Conservation (phyloP, 2,797 vertebrate genomes). For the Myiotriccus ornatus region DNA sequence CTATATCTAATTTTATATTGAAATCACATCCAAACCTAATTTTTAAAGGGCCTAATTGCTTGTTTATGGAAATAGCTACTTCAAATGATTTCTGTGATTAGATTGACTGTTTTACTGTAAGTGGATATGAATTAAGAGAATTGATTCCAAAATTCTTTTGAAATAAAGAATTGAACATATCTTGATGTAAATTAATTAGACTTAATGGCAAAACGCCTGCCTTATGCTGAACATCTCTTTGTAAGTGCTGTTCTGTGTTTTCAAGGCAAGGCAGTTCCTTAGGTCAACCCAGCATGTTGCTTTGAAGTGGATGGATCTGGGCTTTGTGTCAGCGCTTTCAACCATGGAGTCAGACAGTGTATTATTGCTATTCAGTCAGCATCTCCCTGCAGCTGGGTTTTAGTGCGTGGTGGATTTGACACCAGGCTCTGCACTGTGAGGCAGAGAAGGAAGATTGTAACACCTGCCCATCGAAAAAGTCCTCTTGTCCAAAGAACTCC, state of each 20-base stretch:
- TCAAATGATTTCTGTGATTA: constrained; percentile 32
- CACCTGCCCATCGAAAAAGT: not conserved
- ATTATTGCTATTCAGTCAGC: not conserved
- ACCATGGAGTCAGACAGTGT: fast-evolving
- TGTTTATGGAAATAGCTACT: constrained; percentile 44
- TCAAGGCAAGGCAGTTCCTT: not conserved
- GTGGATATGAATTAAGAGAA: constrained; percentile 28
- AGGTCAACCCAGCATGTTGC: not conserved
- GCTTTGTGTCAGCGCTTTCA: not conserved
- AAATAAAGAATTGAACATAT: not conserved
- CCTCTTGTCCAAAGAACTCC: not conserved
- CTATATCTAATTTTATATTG: not conserved
- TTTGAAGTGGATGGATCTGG: not conserved
- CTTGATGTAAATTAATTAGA: constrained; percentile 8
- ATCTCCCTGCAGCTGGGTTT: not conserved
- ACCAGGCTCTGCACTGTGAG: not conserved
- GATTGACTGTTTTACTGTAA: constrained; percentile 1
- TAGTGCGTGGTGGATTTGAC: not conserved
- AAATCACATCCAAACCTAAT: constrained; percentile 9
- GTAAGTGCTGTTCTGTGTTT: not conserved
- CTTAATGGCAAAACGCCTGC: not conserved
- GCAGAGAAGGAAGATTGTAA: not conserved
- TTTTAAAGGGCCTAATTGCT: constrained; percentile 22
- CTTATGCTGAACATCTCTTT: not conserved
- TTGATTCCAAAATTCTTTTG: not conserved